Conservation (phyloP, 2,888 invertebrate species). For the Cancer borealis region DNA sequence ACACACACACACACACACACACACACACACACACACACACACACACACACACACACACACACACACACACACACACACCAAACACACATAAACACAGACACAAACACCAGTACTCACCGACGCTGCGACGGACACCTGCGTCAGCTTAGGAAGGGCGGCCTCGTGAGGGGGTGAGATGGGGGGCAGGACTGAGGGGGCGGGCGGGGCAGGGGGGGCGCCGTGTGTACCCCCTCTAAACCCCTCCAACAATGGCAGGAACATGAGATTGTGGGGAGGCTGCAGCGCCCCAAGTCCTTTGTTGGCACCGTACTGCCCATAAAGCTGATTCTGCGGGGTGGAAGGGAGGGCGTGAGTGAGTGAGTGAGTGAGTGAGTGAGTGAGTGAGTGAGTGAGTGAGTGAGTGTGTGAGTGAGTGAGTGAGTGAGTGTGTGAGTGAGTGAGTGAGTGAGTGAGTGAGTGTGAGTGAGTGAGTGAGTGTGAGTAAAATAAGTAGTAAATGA, state of each 20-base stretch:
- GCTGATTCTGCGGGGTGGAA: slow-evolving; percentile 82
- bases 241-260: slow-evolving; percentile 87
- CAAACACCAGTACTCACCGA: slow-evolving; percentile 53
- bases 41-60: not conserved
- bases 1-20: not conserved
- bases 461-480: not conserved
- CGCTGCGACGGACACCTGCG: slow-evolving; percentile 62
- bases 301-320: slow-evolving; percentile 82
- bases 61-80: not conserved
- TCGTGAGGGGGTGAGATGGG: slow-evolving; percentile 81
- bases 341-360: slow-evolving; percentile 27
- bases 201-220: slow-evolving; percentile 79
- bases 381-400: not conserved
- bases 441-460: not conserved
- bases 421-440: not conserved
- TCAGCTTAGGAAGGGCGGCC: slow-evolving; percentile 57
- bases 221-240: slow-evolving; percentile 81
- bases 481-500: not conserved
- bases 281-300: slow-evolving; percentile 81
- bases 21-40: not conserved
- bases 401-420: not conserved
- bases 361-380: not conserved
- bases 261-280: slow-evolving; percentile 84
- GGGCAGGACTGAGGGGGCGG: slow-evolving; percentile 80
- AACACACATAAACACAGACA: not conserved